Base-by-base conservation (phyloP, 2,888 invertebrate genomes). In the Acleris emargana region DNA sequence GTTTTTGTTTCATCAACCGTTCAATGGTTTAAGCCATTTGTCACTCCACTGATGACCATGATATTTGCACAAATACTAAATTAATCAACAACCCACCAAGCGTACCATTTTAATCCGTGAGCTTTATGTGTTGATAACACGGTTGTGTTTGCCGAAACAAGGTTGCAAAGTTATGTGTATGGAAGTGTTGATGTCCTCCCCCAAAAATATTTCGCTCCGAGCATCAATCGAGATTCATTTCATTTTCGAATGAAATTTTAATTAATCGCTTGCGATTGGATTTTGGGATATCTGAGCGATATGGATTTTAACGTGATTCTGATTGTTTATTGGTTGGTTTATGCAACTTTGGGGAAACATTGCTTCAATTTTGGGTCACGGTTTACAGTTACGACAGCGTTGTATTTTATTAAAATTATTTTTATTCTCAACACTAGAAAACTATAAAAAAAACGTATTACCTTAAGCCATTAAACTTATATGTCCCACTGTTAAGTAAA, bases 161-260 rank as follows among this genome's bases (percentile, higher is more conserved):
- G 42, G 55, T 55, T 43, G 16, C n/a, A 43, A 38, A 13, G 38
- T 13, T 38, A 38, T 13, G 13, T 38, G 13, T 38, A 13, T 38
- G 38, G 13, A 38, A 38, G 38, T 13, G 38, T 38, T 38, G 38
- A 13, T 38, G 13, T 38, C 38, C 32, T 38, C 13, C 38, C 38
- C 38, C 11, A 38, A 38, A 38, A 38, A 38, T 1, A 38, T 22
- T 55, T 22, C 55, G 9, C 22, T 42, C 55, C 20, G 22, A 7
- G 38, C 38, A 55, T 57, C 45, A 57, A 45, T 25, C 45, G 25
- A 7, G 57, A 43, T 45, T 11, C 43, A 25, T 57, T 55, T 55
- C 42, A 62, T 54, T 54, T 62, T 32, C 38, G 45, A 32, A 43
- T 32, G 54, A 54, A 49, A 49, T 54, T 59, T 62, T 62, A 62